A percentile compares a stretch with the other conserved stretches of the same genome.
Evolutionary conservation across 2,113 vertebrate species (phyloP).

Genomic region (Cromileptes altivelis): DNA sequence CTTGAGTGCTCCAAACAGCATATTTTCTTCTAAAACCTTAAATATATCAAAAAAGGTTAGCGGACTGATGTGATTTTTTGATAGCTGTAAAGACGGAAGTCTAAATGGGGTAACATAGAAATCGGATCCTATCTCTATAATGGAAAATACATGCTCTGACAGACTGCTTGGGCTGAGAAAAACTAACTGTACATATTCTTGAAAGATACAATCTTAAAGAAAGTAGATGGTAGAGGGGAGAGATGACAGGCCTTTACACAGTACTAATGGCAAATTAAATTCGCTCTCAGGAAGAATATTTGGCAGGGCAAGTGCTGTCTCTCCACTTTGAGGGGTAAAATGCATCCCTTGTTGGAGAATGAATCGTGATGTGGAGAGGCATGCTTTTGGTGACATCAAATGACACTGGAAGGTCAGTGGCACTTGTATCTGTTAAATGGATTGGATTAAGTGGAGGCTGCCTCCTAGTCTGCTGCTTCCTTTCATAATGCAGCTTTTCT

Average conservation of each 20-base stretch:
- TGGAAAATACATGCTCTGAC: conserved; percentile 94
- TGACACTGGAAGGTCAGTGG: conserved; percentile 84
- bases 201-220: conserved; percentile 85
- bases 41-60: conserved; percentile 93
- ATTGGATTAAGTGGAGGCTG: conserved; percentile 86
- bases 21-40: conserved; percentile 86
- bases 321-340: conserved; percentile 77
- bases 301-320: conserved; percentile 79
- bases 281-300: conserved; percentile 80
- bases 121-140: conserved; percentile 95
- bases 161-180: conserved; percentile 87
- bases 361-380: conserved; percentile 80
- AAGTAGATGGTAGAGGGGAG: conserved; percentile 67
- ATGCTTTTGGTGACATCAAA: conserved; percentile 81
- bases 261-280: conserved; percentile 86
- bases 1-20: conserved; percentile 87
- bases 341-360: conserved; percentile 77
- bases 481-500: conserved; percentile 83
- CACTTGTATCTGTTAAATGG: conserved; percentile 85
- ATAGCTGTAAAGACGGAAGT: conserved; percentile 94
- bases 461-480: conserved; percentile 74
- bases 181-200: conserved; percentile 85
- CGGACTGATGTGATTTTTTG: conserved; percentile 93
- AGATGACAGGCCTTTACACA: conserved; percentile 82
- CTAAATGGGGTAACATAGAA: conserved; percentile 92